These are phyloP conservation scores for Solen grandis DNA, from an alignment of 1,140 invertebrate genomes.

Conservation along the genomic window DNA sequence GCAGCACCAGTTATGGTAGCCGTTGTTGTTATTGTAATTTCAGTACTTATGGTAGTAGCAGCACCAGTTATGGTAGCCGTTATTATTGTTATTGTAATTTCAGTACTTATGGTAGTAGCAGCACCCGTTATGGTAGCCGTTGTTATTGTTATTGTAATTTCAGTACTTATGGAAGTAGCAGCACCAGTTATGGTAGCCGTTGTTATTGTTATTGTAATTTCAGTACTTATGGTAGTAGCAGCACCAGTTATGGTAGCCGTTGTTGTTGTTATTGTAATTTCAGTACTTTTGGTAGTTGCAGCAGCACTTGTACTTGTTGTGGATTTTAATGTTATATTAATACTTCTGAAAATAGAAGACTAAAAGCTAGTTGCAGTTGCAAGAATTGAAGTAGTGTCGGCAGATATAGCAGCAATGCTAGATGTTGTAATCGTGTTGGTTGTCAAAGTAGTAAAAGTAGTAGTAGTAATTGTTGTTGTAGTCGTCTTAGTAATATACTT, in stretches of 20 bases:
- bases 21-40: too few species aligned
- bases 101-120: too few species aligned
- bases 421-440: not conserved
- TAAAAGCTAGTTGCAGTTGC: not conserved
- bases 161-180: not conserved
- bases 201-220: not conserved
- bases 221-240: slow-evolving; percentile 2
- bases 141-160: not conserved
- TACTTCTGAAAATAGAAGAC: not conserved
- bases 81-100: too few species aligned
- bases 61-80: too few species aligned
- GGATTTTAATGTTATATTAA: not conserved
- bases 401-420: not conserved
- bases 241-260: not conserved
- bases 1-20: not conserved
- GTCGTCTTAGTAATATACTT: not conserved
- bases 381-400: not conserved
- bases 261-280: not conserved
- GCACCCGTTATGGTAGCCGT: not conserved
- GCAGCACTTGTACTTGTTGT: not conserved
- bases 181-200: not conserved
- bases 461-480: not conserved
- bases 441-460: too few species aligned
- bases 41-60: too few species aligned
- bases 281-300: not conserved